Evolutionary conservation across 2,797 vertebrate species (phyloP).

Genomic region (Sebastes diploproa): DNA sequence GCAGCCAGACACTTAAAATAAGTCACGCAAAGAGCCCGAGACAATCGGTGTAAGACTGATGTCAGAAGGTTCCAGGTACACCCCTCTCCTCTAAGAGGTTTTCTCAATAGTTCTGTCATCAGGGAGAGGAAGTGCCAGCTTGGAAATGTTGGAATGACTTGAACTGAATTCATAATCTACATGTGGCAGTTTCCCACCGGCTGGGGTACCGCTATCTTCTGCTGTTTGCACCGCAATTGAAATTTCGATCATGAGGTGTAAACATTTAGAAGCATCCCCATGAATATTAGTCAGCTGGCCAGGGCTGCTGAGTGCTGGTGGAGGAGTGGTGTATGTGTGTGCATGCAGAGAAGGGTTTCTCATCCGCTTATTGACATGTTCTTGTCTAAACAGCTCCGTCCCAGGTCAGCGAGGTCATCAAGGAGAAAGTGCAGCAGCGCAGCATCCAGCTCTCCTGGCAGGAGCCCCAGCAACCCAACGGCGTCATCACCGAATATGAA

Average conservation of each 20-base stretch:
- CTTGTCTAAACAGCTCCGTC: conserved; percentile 93
- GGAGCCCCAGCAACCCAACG: conserved; percentile 96
- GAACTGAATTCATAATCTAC: conserved; percentile 83
- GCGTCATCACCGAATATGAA: conserved; percentile 98
- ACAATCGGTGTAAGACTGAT: conserved; percentile 55
- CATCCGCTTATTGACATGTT: conserved; percentile 46
- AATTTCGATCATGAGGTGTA: conserved; percentile 88
- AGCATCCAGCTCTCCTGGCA: conserved; percentile 98
- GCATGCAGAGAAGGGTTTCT: conserved; percentile 4
- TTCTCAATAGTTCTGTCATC: conserved; percentile 67
- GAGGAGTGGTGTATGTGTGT: conserved; percentile 52
- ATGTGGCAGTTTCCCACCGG: conserved; percentile 79
- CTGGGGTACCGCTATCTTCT: conserved; percentile 83
- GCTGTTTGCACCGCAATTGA: conserved; percentile 87
- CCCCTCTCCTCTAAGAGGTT: conserved; percentile 50
- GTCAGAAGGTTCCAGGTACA: conserved; percentile 64
- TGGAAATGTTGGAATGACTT: conserved; percentile 82
- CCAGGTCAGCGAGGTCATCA: conserved; percentile 97
- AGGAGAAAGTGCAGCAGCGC: conserved; percentile 93
- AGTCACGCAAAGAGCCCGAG: conserved; percentile 46
- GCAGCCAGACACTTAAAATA: conserved; percentile 52
- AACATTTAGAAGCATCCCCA: conserved; percentile 82
- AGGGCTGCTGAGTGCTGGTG: conserved; percentile 78
- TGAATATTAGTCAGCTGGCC: conserved; percentile 88
- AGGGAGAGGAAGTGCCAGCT: conserved; percentile 76